Percentiles rank a stretch among this genome's conserved stretches.
phyloP scores from a whole-genome alignment of 2,797 vertebrate species.

The Emydoidea blandingii region DNA sequence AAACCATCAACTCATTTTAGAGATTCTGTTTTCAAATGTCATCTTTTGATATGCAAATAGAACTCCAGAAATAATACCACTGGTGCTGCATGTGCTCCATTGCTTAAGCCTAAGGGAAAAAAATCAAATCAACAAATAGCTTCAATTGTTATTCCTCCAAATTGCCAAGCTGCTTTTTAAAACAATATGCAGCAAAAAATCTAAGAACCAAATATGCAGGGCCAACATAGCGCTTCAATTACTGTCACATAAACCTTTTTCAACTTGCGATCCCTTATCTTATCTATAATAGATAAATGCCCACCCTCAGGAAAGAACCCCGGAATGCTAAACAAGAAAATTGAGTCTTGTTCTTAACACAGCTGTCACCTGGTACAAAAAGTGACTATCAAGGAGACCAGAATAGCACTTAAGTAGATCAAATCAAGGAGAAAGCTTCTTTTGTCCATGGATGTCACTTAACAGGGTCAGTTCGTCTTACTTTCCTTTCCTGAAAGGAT shows the following conservation, averaged over 20 bases:
- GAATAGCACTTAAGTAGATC: constrained; percentile 10
- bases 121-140: constrained; percentile 46
- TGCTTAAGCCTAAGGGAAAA: constrained; percentile 26
- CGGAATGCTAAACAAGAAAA: constrained; percentile 60
- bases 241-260: constrained; percentile 52
- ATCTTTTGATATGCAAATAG: constrained; percentile 50
- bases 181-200: constrained; percentile 33
- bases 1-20: constrained; percentile 9
- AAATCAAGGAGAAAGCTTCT: neutral
- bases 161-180: constrained; percentile 43
- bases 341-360: constrained; percentile 27
- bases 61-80: constrained; percentile 44
- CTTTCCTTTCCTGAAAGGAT: constrained; percentile 20
- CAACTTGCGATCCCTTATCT: constrained; percentile 35
- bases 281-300: constrained; percentile 52
- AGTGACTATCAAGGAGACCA: constrained; percentile 31
- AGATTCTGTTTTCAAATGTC: constrained; percentile 44
- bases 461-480: constrained; percentile 7
- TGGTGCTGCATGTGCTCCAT: neutral
- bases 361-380: constrained; percentile 60
- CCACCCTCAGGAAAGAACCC: constrained; percentile 30
- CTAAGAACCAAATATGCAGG: neutral
- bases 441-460: constrained; percentile 1
- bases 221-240: constrained; percentile 48
- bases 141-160: constrained; percentile 25